These are phyloP conservation scores for Brachyalestes nurse DNA, from an alignment of 2,797 vertebrate species.

Conservation along the genomic window DNA sequence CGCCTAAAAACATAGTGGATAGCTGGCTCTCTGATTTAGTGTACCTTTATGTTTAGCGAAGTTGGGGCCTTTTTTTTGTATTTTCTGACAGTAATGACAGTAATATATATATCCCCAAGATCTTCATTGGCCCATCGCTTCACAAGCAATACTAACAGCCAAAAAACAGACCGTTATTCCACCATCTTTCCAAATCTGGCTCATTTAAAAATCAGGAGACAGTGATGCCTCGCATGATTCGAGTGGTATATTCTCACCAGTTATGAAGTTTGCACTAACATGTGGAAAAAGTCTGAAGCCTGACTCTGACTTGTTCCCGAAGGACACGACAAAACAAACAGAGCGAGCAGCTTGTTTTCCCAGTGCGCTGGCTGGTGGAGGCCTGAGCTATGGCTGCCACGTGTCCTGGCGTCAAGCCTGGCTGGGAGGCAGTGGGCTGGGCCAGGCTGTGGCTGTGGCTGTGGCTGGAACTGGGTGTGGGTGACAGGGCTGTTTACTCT, in stretches of 20 bases:
- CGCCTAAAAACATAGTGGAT: conserved; percentile 50
- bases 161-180: not conserved
- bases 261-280: not conserved
- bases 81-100: too few species aligned
- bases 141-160: not conserved
- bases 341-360: conserved; percentile 58
- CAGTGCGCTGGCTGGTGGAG: conserved; percentile 37
- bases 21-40: conserved; percentile 47
- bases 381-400: conserved; percentile 40
- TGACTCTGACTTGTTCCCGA: conserved; percentile 5
- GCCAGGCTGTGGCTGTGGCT: conserved; percentile 18
- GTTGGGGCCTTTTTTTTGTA: not conserved
- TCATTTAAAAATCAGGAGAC: not conserved
- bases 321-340: conserved; percentile 60
- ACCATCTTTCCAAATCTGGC: not conserved
- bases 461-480: conserved; percentile 42
- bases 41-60: not conserved
- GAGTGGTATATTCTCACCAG: not conserved
- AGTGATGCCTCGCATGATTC: not conserved
- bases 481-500: conserved; percentile 53
- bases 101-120: too few species aligned
- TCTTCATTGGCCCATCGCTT: too few species aligned
- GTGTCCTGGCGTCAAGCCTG: conserved; percentile 53
- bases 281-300: not conserved
- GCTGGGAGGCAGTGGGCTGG: conserved; percentile 42